Evolutionary conservation across 2,113 vertebrate genomes (phyloP).

Genomic region (Cygnus atratus): DNA sequence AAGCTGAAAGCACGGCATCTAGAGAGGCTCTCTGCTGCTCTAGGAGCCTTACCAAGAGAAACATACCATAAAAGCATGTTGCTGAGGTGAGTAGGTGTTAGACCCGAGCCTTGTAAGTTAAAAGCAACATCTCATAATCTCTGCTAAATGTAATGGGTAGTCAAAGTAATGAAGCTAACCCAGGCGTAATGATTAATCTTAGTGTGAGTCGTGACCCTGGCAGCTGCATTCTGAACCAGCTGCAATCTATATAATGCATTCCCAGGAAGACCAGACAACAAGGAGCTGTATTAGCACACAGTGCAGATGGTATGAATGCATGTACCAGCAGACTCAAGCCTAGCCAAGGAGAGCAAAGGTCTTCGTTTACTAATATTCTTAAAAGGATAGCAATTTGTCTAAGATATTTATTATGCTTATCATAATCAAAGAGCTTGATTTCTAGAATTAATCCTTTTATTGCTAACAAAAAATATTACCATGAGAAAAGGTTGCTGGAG

Average conservation of each 20-base stretch:
- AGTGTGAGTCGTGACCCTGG: slow-evolving; percentile 73
- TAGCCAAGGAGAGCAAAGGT: slow-evolving; percentile 66
- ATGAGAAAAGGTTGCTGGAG: slow-evolving; percentile 41
- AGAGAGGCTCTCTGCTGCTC: slow-evolving; percentile 39
- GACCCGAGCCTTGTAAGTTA: slow-evolving; percentile 72
- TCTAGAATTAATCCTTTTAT: slow-evolving; percentile 63
- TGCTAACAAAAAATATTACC: slow-evolving; percentile 56
- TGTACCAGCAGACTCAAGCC: slow-evolving; percentile 45
- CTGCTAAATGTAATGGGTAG: slow-evolving; percentile 75
- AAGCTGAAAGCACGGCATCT: slow-evolving; percentile 33
- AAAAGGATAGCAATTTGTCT: slow-evolving; percentile 64
- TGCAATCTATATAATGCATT: slow-evolving; percentile 81
- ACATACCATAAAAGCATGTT: slow-evolving; percentile 25
- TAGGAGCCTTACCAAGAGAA: slow-evolving; percentile 58
- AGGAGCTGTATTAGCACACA: slow-evolving; percentile 68
- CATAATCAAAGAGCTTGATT: slow-evolving; percentile 55
- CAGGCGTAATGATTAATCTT: slow-evolving; percentile 79
- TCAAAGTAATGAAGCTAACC: slow-evolving; percentile 75
- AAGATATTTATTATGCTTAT: slow-evolving; percentile 62
- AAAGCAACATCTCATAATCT: slow-evolving; percentile 80
- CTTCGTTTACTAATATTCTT: slow-evolving; percentile 67
- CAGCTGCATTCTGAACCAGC: slow-evolving; percentile 78
- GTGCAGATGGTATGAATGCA: slow-evolving; percentile 62
- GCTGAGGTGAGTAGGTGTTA: slow-evolving; percentile 73
- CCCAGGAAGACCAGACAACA: slow-evolving; percentile 73